A percentile compares a stretch with the other conserved stretches of the same genome.
Conservation (phyloP, 2,113 vertebrate genomes). For the Micromys minutus region DNA sequence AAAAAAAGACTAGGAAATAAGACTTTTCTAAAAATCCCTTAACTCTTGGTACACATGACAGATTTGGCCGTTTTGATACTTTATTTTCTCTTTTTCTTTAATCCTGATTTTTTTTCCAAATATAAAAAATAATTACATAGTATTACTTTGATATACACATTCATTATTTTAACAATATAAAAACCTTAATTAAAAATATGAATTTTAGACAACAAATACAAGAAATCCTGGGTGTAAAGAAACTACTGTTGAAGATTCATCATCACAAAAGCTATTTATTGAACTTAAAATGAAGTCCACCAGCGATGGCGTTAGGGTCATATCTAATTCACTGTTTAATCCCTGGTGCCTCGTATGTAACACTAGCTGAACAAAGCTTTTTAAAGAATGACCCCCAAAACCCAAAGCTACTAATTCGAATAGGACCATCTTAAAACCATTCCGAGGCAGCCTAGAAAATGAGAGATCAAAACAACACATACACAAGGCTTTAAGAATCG, state of each 20-base stretch:
- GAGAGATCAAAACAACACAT: background rate
- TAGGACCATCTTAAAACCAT: constrained; percentile 13
- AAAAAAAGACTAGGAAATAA: background rate
- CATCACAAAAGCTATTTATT: background rate
- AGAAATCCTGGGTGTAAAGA: background rate
- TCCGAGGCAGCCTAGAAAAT: background rate
- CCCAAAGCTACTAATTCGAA: background rate
- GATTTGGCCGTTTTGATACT: background rate
- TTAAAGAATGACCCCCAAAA: background rate
- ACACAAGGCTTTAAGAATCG: background rate
- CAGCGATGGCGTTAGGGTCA: background rate
- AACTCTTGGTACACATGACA: background rate
- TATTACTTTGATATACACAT: background rate
- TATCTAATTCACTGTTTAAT: background rate
- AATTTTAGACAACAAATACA: background rate
- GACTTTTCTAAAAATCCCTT: background rate
- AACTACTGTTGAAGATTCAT: background rate
- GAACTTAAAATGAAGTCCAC: background rate
- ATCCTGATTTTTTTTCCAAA: background rate
- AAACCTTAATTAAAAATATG: background rate
- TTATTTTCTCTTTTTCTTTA: background rate
- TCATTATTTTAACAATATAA: background rate
- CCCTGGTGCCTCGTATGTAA: background rate
- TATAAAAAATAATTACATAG: constrained; percentile 43
- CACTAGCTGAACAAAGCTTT: background rate